Evolutionary conservation across 2,113 vertebrate species (phyloP).

Genomic region (Mastomys coucha): DNA sequence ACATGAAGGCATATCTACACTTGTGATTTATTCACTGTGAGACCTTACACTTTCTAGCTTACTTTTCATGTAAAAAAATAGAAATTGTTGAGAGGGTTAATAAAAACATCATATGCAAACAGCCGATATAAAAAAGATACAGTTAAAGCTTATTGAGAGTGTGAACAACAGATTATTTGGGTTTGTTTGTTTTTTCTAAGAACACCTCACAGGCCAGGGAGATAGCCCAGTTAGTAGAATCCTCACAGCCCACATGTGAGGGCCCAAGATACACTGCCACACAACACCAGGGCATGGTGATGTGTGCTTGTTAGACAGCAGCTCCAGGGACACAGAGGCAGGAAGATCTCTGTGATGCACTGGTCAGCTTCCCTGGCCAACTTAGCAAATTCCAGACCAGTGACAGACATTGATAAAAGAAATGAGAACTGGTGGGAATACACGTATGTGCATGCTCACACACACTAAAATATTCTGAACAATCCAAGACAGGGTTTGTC

Average conservation of each 20-base stretch:
- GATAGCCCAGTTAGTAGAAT: background rate
- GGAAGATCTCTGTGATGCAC: background rate
- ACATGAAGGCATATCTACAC: background rate
- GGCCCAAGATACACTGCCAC: background rate
- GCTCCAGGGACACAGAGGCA: background rate
- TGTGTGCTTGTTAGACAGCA: background rate
- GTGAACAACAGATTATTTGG: background rate
- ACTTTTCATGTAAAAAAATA: background rate
- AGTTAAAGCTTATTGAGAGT: background rate
- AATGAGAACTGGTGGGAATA: too few relatives aligned
- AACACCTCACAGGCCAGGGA: background rate
- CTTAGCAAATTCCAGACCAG: background rate
- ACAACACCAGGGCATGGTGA: background rate
- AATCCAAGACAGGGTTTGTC: background rate
- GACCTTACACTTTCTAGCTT: background rate
- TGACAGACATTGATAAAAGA: background rate
- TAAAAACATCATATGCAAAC: background rate
- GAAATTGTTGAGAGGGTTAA: conserved; percentile 5
- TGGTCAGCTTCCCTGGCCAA: background rate
- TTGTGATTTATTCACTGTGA: background rate
- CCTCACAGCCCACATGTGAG: background rate
- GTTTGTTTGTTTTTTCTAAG: background rate
- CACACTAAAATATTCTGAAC: too few relatives aligned
- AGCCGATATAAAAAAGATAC: background rate
- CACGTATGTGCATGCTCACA: too few relatives aligned